Base-by-base conservation (phyloP, 2,888 invertebrate species). In the Tenodera sinensis region DNA sequence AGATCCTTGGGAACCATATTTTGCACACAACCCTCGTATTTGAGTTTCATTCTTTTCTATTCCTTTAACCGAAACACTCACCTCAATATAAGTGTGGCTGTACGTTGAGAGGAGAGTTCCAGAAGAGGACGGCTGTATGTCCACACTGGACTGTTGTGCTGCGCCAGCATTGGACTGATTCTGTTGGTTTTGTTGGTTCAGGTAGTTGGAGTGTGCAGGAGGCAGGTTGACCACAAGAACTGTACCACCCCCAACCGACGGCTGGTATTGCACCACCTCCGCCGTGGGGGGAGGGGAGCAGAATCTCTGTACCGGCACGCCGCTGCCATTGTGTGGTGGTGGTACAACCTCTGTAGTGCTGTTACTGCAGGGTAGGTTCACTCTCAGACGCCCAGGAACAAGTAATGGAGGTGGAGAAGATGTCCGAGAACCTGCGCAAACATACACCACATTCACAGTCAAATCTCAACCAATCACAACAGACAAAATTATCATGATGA, bases 151-250 rank as follows among this genome's bases (percentile, higher is more conserved):
- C n/a, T 54, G 89, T 71, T 85, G 90, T 47, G 90, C 27, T 42
- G 42, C 82, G 27, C 81, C 83, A 47, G 83, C 92, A 28, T 90
- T 89, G 30, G 89, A 89, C 42, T 90, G 90, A 34, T 90, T 89
- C 42, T 90, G 90, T 42, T 90, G 90, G 86, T 91, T 90, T 85
- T 90, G 90, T 30, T 91, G 91, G 86, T 91, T 91, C 54, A 93
- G 91, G 89, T 92, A 91, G 91, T 92, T 93, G 83, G 93, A 93
- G 87, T 94, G 95, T 91, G 96, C 95, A 0, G 97, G 97, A 12
- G 97, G 97, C 89, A 97, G 94, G 92, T 97, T 97, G 15, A 97
- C 97, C 3, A 97, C 97, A 82, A 97, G 94, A 71, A 97, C 97
- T 0, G 97, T 96, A 4, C 97, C 97, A 0, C 95, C 91, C 15